Evolutionary conservation across 2,113 vertebrate species (phyloP).

Genomic region (Rhea americana): DNA sequence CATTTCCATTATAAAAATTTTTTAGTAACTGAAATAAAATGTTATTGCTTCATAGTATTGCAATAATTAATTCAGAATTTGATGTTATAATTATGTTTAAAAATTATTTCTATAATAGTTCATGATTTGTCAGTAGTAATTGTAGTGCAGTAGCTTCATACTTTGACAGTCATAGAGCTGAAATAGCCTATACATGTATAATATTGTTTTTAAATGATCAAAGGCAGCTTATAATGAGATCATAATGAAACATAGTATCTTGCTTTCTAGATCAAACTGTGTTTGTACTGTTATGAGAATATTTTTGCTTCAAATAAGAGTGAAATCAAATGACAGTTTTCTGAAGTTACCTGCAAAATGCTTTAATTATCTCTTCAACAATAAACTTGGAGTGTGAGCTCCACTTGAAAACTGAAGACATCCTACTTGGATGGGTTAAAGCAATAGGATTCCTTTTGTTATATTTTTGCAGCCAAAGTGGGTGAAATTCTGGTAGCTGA

Average conservation of each 20-base stretch:
- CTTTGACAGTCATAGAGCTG: not conserved
- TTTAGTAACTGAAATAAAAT: not conserved
- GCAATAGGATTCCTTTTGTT: not conserved
- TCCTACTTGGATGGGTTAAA: not conserved
- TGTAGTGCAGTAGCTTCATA: not conserved
- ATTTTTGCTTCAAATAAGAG: slow-evolving; percentile 17
- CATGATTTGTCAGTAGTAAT: not conserved
- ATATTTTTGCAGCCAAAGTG: not conserved
- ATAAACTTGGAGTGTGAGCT: not conserved
- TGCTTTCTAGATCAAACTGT: slow-evolving; percentile 29
- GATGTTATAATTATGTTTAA: not conserved
- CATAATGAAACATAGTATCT: not conserved
- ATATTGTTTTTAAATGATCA: slow-evolving; percentile 30
- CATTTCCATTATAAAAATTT: not conserved
- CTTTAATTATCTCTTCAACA: slow-evolving; percentile 37
- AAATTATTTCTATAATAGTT: not conserved
- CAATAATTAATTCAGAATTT: not conserved
- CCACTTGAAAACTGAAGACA: not conserved
- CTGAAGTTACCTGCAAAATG: not conserved
- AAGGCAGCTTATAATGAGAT: slow-evolving; percentile 27
- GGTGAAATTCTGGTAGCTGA: not conserved
- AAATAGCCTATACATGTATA: not conserved
- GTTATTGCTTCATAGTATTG: not conserved
- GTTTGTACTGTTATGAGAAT: not conserved
- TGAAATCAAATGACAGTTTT: not conserved